These are phyloP conservation scores for Nycticryphes semicollaris DNA, from an alignment of 2,113 vertebrate genomes.

Conservation along the genomic window DNA sequence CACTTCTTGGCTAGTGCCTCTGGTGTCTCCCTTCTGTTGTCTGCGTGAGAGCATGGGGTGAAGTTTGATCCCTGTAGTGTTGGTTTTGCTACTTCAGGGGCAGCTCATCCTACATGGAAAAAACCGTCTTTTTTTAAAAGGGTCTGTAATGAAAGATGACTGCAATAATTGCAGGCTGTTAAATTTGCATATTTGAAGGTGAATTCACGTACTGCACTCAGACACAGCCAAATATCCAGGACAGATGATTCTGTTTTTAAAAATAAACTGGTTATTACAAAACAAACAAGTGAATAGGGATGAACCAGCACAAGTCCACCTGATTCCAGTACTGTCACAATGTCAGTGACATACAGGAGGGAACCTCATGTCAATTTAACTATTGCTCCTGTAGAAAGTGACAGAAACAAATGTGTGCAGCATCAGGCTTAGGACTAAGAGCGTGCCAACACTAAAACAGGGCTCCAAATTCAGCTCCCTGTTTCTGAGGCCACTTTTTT, in stretches of 20 bases:
- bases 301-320: neutral
- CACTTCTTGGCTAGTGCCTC: neutral
- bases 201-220: neutral
- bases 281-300: neutral
- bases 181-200: conserved; percentile 33
- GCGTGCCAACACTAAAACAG: neutral
- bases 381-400: neutral
- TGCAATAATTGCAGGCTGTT: conserved; percentile 5
- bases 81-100: neutral
- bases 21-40: neutral
- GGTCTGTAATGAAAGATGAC: neutral
- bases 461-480: neutral
- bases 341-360: neutral
- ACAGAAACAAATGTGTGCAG: neutral
- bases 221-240: neutral
- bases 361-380: neutral
- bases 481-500: neutral
- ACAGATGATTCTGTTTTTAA: neutral
- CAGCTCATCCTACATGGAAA: neutral
- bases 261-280: conserved; percentile 23
- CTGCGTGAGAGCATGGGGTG: neutral
- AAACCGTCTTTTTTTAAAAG: neutral
- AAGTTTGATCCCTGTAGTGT: neutral
- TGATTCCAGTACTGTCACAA: neutral
- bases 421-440: neutral